Percentiles rank a stretch among this genome's conserved stretches.
Evolutionary conservation across 2,113 vertebrate genomes (phyloP).

Genomic region (Cryptotis parvus): DNA sequence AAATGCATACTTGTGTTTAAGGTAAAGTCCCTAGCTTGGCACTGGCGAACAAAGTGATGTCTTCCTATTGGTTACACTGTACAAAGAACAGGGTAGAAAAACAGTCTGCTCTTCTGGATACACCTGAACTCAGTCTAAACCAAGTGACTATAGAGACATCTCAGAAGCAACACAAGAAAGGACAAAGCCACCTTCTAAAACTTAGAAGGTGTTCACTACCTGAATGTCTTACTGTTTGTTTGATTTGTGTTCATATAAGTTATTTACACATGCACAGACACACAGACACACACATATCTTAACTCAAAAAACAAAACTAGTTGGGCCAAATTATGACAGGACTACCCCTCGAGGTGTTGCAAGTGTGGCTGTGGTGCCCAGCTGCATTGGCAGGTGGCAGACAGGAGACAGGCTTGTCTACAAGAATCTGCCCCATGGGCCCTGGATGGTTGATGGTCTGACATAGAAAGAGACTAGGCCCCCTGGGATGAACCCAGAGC

Average conservation of each 20-base stretch:
- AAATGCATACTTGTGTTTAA: conserved; percentile 82
- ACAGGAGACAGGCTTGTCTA: too few relatives aligned
- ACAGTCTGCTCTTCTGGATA: conserved; percentile 2
- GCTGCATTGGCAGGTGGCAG: too few relatives aligned
- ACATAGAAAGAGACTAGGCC: too few relatives aligned
- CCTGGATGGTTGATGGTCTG: too few relatives aligned
- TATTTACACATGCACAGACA: too few relatives aligned
- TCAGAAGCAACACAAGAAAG: neutral
- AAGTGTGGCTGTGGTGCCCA: too few relatives aligned
- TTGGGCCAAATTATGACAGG: neutral
- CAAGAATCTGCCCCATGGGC: too few relatives aligned
- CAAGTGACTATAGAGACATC: neutral
- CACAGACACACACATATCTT: too few relatives aligned
- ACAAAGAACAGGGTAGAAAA: conserved; percentile 65
- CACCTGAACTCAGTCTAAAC: conserved; percentile 33
- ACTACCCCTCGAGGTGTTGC: too few relatives aligned
- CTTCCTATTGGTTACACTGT: conserved; percentile 58
- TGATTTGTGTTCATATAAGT: neutral
- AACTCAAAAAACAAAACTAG: neutral
- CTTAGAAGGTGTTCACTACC: neutral
- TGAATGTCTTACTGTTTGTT: neutral
- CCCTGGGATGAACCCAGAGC: too few relatives aligned
- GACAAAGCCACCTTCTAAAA: neutral
- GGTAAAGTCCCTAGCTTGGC: conserved; percentile 74
- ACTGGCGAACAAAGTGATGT: conserved; percentile 63